These are phyloP conservation scores for Microdon myrmicae DNA, from an alignment of 2,888 invertebrate species.

Conservation along the genomic window DNA sequence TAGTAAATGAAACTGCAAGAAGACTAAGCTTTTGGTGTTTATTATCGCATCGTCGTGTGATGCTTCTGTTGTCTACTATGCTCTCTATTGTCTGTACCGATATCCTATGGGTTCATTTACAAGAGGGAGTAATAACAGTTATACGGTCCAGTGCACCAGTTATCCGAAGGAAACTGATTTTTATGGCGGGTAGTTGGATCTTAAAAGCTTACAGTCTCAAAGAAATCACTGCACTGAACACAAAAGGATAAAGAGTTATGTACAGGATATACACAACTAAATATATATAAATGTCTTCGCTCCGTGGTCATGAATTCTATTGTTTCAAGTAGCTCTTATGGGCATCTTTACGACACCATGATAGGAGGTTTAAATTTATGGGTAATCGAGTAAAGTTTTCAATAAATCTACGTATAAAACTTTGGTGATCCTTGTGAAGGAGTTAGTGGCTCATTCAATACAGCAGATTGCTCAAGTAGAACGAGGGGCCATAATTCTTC, in stretches of 20 bases:
- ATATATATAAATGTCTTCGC: constrained; percentile 6
- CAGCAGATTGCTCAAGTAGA: too few species aligned
- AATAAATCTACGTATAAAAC: constrained; percentile 3
- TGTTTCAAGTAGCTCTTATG: not conserved
- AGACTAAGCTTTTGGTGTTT: constrained; percentile 36
- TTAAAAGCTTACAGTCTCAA: constrained; percentile 53
- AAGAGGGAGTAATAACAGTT: constrained; percentile 28
- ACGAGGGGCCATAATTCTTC: too few species aligned
- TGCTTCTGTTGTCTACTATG: too few species aligned
- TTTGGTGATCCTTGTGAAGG: too few species aligned
- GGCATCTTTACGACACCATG: too few species aligned
- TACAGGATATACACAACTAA: too few species aligned
- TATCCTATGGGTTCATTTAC: not conserved
- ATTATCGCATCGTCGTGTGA: constrained; percentile 41
- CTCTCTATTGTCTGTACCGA: too few species aligned
- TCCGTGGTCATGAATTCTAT: not conserved
- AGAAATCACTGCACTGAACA: constrained; percentile 41
- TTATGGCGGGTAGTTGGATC: constrained; percentile 53
- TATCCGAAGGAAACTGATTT: constrained; percentile 36
- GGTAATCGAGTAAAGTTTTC: constrained; percentile 7
- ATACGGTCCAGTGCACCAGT: constrained; percentile 38
- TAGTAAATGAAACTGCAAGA: constrained; percentile 27
- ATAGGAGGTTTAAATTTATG: constrained; percentile 6
- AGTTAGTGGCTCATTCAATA: too few species aligned
- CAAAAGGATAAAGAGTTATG: constrained; percentile 19